Percentiles rank a stretch among this genome's conserved stretches.
Evolutionary conservation across 2,888 invertebrate species (phyloP).

Genomic region (Apeira syringaria): DNA sequence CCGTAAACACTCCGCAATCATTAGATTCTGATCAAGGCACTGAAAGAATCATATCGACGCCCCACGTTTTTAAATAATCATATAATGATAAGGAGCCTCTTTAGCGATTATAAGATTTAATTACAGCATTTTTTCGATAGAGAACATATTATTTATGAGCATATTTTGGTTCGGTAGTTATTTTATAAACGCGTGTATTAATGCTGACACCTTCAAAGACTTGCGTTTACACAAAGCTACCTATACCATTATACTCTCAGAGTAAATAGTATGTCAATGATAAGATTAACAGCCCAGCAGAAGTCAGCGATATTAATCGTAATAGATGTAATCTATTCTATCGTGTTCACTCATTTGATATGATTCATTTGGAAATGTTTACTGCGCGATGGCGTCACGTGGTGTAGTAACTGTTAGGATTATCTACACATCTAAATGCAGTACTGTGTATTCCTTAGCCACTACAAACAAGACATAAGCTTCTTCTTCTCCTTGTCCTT

Average conservation of each 20-base stretch:
- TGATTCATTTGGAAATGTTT: neutral
- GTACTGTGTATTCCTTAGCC: too few species aligned
- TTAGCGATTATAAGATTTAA: slow-evolving; percentile 65
- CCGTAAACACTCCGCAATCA: slow-evolving; percentile 38
- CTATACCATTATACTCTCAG: neutral
- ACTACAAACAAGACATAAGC: too few species aligned
- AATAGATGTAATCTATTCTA: slow-evolving; percentile 2
- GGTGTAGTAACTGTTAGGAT: too few species aligned
- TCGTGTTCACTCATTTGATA: neutral
- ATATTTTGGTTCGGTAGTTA: neutral
- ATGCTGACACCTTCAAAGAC: neutral
- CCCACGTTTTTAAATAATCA: slow-evolving; percentile 75
- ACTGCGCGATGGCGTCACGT: neutral
- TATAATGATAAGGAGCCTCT: slow-evolving; percentile 67
- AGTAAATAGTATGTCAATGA: slow-evolving; percentile 9
- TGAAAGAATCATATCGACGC: slow-evolving; percentile 65
- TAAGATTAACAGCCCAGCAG: slow-evolving; percentile 15
- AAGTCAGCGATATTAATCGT: slow-evolving; percentile 6
- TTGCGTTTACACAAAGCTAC: neutral
- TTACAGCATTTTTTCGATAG: slow-evolving; percentile 36
- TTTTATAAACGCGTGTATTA: neutral
- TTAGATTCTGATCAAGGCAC: slow-evolving; percentile 54
- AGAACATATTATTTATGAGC: slow-evolving; percentile 23
- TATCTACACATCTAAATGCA: too few species aligned
- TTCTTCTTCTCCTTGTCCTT: too few species aligned